A percentile compares a stretch with the other conserved stretches of the same genome.
phyloP scores from a whole-genome alignment of 2,888 invertebrate species.

The Globia sparganii region DNA sequence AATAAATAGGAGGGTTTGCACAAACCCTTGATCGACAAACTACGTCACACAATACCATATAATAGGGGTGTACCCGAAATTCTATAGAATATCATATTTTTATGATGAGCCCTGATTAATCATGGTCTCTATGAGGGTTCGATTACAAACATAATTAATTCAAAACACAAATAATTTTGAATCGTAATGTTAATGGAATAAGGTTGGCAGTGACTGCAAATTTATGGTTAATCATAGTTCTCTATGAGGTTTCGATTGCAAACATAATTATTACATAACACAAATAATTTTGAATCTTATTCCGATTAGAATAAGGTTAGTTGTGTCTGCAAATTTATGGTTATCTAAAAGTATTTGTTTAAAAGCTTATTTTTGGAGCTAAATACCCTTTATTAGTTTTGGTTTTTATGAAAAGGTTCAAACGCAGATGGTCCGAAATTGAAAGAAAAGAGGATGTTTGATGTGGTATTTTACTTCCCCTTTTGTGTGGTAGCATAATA shows the following conservation, averaged over 20 bases:
- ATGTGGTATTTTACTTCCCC: slow-evolving; percentile 41
- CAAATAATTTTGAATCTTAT: slow-evolving; percentile 36
- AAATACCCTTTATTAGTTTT: slow-evolving; percentile 68
- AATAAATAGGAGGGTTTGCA: slow-evolving; percentile 39
- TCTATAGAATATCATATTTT: slow-evolving; percentile 70
- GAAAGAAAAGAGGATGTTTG: slow-evolving; percentile 30
- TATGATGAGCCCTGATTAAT: slow-evolving; percentile 67
- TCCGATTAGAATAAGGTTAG: accelerated
- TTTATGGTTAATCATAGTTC: slow-evolving; percentile 56
- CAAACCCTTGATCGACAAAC: slow-evolving; percentile 61
- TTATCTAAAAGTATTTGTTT: slow-evolving; percentile 61
- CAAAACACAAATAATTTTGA: neutral
- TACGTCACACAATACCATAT: slow-evolving; percentile 45
- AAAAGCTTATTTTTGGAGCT: slow-evolving; percentile 63
- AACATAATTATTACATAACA: neutral
- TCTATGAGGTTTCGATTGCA: slow-evolving; percentile 48
- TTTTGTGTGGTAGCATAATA: slow-evolving; percentile 47
- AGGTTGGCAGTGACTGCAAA: neutral
- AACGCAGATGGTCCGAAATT: slow-evolving; percentile 60
- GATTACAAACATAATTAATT: slow-evolving; percentile 33
- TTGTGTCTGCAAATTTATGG: neutral
- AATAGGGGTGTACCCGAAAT: slow-evolving; percentile 54
- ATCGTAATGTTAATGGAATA: neutral
- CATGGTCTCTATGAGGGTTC: slow-evolving; percentile 53
- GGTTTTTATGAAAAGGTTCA: slow-evolving; percentile 58